Evolutionary conservation across 2,797 vertebrate genomes (phyloP).

Genomic region (Ispidina picta): DNA sequence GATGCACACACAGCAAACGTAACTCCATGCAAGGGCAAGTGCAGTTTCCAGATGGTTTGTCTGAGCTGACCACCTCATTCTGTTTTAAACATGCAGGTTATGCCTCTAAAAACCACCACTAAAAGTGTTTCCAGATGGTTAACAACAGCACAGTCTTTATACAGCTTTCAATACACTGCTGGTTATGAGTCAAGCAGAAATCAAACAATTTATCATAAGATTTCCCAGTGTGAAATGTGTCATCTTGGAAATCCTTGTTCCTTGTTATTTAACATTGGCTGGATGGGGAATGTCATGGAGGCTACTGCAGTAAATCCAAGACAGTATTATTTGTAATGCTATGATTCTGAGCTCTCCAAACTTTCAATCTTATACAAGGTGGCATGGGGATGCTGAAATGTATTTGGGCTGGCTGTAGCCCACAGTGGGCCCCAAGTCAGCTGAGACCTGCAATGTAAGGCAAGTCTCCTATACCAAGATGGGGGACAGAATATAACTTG

Average conservation of each 20-base stretch:
- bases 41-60: neutral
- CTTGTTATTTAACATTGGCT: neutral
- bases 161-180: neutral
- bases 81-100: conserved; percentile 39
- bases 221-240: conserved; percentile 37
- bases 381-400: neutral
- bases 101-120: neutral
- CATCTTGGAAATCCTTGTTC: neutral
- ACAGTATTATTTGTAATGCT: neutral
- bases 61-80: neutral
- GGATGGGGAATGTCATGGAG: neutral
- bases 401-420: neutral
- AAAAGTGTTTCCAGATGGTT: neutral
- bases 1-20: conserved; percentile 43
- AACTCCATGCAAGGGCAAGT: conserved; percentile 56
- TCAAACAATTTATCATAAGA: neutral
- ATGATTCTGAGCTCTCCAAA: neutral
- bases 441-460: neutral
- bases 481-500: neutral
- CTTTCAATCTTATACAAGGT: neutral
- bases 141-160: neutral
- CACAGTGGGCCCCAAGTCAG: neutral
- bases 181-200: conserved; percentile 28
- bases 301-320: neutral
- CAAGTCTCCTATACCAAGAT: neutral